These are phyloP conservation scores for Hymenopus coronatus DNA, from an alignment of 2,888 invertebrate species.

Conservation along the genomic window DNA sequence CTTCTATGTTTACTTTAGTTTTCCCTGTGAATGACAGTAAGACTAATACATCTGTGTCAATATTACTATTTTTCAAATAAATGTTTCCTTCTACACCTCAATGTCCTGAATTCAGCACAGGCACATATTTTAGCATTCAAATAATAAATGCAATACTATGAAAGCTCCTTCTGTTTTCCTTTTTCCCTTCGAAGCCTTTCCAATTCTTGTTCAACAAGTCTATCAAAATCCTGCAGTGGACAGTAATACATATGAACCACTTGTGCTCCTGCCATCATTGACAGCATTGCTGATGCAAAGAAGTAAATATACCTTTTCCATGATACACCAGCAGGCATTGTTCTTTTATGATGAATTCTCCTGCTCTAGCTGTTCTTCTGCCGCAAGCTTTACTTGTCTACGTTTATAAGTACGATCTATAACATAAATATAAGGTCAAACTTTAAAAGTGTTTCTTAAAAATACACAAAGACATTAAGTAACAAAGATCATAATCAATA, in stretches of 20 bases:
- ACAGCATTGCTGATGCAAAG: slow-evolving; percentile 59
- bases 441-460: background rate
- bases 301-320: slow-evolving; percentile 71
- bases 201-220: slow-evolving; percentile 62
- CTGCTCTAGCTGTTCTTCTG: slow-evolving; percentile 54
- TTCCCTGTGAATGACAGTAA: no score
- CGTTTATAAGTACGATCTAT: slow-evolving; percentile 69
- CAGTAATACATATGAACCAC: slow-evolving; percentile 73
- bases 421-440: slow-evolving; percentile 32
- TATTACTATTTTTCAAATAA: no score
- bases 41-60: no score
- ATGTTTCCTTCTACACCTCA: no score
- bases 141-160: background rate
- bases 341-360: background rate
- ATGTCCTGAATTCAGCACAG: no score
- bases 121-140: no score
- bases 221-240: slow-evolving; percentile 69
- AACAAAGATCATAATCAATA: no score
- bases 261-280: slow-evolving; percentile 80
- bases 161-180: background rate
- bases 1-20: no score
- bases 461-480: background rate
- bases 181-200: slow-evolving; percentile 41
- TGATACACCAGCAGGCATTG: slow-evolving; percentile 75
- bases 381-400: slow-evolving; percentile 64